These are phyloP conservation scores for Periophthalmus magnuspinnatus DNA, from an alignment of 2,797 vertebrate genomes.

Conservation along the genomic window DNA sequence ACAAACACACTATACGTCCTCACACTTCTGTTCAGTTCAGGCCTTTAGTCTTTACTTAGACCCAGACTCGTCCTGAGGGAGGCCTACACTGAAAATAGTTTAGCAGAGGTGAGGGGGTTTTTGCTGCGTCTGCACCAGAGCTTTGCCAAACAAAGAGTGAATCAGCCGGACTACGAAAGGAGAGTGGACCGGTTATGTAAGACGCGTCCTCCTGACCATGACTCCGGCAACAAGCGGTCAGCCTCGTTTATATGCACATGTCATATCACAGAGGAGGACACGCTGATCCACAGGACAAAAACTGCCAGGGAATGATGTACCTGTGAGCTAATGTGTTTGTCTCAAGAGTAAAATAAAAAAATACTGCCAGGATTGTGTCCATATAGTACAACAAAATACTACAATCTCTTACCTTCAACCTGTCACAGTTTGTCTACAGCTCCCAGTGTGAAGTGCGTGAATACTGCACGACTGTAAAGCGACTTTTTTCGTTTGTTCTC, in stretches of 20 bases:
- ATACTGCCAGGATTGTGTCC: no score
- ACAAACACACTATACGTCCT: neutral
- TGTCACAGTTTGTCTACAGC: no score
- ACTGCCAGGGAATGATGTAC: neutral
- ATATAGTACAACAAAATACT: neutral
- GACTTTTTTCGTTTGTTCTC: no score
- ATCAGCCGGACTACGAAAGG: slow-evolving; percentile 36
- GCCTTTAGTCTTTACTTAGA: neutral
- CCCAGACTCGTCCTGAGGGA: slow-evolving; percentile 1
- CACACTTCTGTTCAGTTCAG: neutral
- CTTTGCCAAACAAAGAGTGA: slow-evolving; percentile 52
- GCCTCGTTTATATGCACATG: slow-evolving; percentile 1
- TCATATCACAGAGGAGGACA: neutral
- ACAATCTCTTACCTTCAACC: neutral
- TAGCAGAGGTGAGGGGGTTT: neutral
- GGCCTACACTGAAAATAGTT: slow-evolving; percentile 54
- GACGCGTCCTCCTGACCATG: slow-evolving; percentile 22
- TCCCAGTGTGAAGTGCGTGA: no score
- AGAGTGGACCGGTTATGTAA: slow-evolving; percentile 54
- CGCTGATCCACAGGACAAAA: neutral
- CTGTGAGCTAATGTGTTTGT: no score
- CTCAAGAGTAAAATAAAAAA: no score
- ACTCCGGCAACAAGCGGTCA: slow-evolving; percentile 5
- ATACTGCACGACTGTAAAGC: no score
- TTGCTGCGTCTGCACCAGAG: slow-evolving; percentile 52